phyloP scores from a whole-genome alignment of 2,888 invertebrate species.

The Hipparchia semele region DNA sequence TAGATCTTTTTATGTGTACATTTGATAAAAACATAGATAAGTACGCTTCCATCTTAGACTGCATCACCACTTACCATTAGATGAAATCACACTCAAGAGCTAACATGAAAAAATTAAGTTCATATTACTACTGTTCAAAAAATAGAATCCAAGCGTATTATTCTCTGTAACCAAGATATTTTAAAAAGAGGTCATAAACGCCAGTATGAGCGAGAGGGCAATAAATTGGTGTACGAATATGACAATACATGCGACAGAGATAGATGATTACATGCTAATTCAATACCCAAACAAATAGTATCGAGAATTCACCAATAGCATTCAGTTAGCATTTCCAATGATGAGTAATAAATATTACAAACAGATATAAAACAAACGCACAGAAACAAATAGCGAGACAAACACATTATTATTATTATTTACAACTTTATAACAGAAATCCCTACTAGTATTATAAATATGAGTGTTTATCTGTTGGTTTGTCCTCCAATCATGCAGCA shows the following conservation, averaged over 20 bases:
- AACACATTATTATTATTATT: neutral
- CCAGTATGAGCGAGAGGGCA: neutral
- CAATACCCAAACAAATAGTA: neutral
- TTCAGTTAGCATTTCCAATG: neutral
- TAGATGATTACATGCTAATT: slow-evolving; percentile 4
- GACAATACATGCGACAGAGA: neutral
- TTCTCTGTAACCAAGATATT: neutral
- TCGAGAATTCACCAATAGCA: neutral
- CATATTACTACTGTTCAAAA: too few species aligned
- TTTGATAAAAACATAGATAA: too few species aligned
- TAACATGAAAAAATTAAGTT: too few species aligned
- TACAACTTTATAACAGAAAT: neutral
- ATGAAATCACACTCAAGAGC: too few species aligned
- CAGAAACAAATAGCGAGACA: neutral
- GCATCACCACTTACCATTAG: too few species aligned
- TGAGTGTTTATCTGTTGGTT: too few species aligned
- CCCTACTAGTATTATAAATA: too few species aligned
- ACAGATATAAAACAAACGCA: neutral
- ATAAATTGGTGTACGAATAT: neutral
- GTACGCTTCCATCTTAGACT: too few species aligned
- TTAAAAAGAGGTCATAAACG: neutral
- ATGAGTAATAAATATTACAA: neutral
- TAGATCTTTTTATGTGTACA: too few species aligned
- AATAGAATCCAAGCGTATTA: neutral
- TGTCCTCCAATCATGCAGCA: neutral